Conservation (phyloP, 2,113 vertebrate genomes). For the Actenoides lindsayi region DNA sequence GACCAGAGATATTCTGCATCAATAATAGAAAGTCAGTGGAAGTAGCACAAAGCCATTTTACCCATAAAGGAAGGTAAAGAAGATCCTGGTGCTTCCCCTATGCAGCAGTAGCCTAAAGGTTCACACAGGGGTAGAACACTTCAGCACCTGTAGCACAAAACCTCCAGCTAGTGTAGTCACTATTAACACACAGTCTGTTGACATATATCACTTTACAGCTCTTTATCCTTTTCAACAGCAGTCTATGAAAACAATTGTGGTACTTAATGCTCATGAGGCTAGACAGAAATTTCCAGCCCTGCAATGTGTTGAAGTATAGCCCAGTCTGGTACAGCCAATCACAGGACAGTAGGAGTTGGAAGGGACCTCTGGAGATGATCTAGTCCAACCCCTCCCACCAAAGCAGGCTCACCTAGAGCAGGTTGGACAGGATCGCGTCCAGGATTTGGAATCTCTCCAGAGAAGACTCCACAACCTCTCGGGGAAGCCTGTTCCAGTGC, state of each 20-base stretch:
- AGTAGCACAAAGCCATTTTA: not conserved
- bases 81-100: not conserved
- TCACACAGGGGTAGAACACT: accelerated
- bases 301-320: accelerated
- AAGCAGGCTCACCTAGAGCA: not conserved
- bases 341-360: too few relatives aligned
- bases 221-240: not conserved
- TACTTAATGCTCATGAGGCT: not conserved
- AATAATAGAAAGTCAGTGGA: not conserved
- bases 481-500: too few relatives aligned
- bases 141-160: not conserved
- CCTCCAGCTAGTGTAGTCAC: not conserved
- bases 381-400: too few relatives aligned
- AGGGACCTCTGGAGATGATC: too few relatives aligned
- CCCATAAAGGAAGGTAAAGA: not conserved
- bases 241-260: not conserved
- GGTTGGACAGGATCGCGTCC: too few relatives aligned
- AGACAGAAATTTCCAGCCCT: not conserved
- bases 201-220: not conserved
- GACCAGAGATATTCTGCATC: not conserved
- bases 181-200: accelerated
- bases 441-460: too few relatives aligned
- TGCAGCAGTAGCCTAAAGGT: not conserved
- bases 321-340: accelerated
- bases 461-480: too few relatives aligned